Evolutionary conservation across 2,797 vertebrate genomes (phyloP).

Genomic region (Chelon auratus): DNA sequence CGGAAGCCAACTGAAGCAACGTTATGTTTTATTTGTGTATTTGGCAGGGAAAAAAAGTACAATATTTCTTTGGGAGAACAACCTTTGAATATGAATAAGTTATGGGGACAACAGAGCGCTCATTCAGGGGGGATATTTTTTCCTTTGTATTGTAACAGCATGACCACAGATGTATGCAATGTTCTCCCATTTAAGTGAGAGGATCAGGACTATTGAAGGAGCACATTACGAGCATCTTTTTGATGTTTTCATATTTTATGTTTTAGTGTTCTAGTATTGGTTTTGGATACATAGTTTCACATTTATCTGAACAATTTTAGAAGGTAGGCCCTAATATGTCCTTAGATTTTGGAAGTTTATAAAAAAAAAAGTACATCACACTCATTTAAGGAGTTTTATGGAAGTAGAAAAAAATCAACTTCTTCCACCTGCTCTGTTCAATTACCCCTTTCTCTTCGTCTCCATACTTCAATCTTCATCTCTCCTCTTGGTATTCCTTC

Average conservation of each 20-base stretch:
- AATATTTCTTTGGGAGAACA: conserved; percentile 21
- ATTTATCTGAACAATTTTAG: conserved; percentile 1
- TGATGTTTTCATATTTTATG: conserved; percentile 24
- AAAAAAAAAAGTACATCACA: background rate
- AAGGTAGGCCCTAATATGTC: background rate
- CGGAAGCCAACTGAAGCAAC: background rate
- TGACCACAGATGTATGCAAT: conserved; percentile 21
- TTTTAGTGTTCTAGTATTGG: background rate
- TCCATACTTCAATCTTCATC: conserved; percentile 2
- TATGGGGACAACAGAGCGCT: conserved; percentile 20
- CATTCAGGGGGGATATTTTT: conserved; percentile 10
- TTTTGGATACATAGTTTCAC: background rate
- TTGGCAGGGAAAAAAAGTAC: background rate
- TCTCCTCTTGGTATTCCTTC: conserved; percentile 20
- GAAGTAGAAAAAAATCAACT: conserved; percentile 16
- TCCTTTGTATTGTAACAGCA: conserved; percentile 24
- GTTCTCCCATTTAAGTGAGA: conserved; percentile 1
- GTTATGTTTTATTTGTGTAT: conserved; percentile 13
- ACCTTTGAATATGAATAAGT: conserved; percentile 30
- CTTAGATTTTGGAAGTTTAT: background rate
- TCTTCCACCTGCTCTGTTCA: conserved; percentile 6
- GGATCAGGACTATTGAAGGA: conserved; percentile 21
- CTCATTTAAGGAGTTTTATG: conserved; percentile 13
- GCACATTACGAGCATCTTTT: conserved; percentile 1
- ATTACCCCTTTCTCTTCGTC: conserved; percentile 1